phyloP scores from a whole-genome alignment of 2,797 vertebrate species.

The Rhinogobio ventralis region DNA sequence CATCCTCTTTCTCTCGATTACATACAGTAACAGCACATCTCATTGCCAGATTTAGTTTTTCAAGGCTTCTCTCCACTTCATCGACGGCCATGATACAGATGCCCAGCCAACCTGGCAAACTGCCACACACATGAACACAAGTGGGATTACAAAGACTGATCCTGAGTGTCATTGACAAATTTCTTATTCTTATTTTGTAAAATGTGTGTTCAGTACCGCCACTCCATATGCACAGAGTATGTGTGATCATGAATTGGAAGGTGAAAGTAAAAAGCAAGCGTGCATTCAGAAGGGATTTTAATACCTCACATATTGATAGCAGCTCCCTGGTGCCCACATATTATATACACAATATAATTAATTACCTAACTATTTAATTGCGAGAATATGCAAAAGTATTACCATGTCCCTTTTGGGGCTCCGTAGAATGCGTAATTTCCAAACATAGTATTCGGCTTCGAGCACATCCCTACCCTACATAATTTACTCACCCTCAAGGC shows the following conservation, averaged over 20 bases:
- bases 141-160: constrained; percentile 11
- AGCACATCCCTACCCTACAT: background rate
- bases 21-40: constrained; percentile 19
- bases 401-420: too few species aligned
- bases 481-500: background rate
- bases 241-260: background rate
- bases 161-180: background rate
- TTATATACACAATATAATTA: background rate
- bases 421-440: too few species aligned
- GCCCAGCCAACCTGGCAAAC: constrained; percentile 23
- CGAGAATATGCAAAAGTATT: too few species aligned
- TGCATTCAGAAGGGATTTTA: background rate
- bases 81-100: constrained; percentile 15
- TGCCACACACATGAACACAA: constrained; percentile 21
- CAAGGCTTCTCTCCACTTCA: constrained; percentile 41
- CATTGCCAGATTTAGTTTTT: constrained; percentile 45
- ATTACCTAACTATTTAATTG: background rate
- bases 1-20: constrained; percentile 1
- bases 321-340: background rate
- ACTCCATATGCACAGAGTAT: background rate
- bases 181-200: background rate
- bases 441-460: too few species aligned
- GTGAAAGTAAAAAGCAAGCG: background rate
- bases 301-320: background rate
- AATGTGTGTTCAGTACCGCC: background rate